Evolutionary conservation across 2,113 vertebrate genomes (phyloP), one percentile per base, ranked within the genome.

Genomic region (Apteryx owenii): DNA sequence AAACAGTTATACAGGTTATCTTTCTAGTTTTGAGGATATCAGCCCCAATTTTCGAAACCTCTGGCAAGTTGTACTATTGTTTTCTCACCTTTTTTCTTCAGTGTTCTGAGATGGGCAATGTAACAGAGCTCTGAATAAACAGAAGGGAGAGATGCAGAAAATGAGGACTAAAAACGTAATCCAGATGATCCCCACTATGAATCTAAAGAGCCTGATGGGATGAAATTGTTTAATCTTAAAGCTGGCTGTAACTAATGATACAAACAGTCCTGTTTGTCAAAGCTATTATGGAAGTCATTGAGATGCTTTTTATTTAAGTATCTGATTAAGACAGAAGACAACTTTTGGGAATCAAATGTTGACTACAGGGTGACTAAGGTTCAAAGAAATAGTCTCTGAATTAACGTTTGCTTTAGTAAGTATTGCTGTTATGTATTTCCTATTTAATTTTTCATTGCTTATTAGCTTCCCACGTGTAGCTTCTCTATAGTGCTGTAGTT

Each of bases 281-380:
- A 82, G 44, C 38, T 61, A 13, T 87, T 91, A 36, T 9, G 78
- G 75, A 78, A 50, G 33, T 17, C 40, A 72, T 70, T 46, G n/a
- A 73, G 65, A 38, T 76, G n/a, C 25, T 91, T 94, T 87, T 88
- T 83, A 48, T 90, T 88, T 48, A 80, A 77, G 54, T 92, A 77
- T 28, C 14, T 0, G 0, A 72, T 8, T 72, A 77, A 89, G 33
- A 82, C 38, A n/a, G 51, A 85, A 85, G 20, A 76, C 79, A 40
- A 76, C 38, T 76, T 89, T 60, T 21, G 18, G 81, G 65, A 95
- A 21, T 29, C 10, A 3, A 60, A 28, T 56, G 13, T 76, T 81
- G 51, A 78, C 33, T 33, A 60, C 50, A 36, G 1, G 3, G n/a
- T 54, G 22, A 15, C 51, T 33, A 38, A 75, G 7, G 6, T 48